Evolutionary conservation across 2,797 vertebrate genomes (phyloP).

Genomic region (Etheostoma nigrum): DNA sequence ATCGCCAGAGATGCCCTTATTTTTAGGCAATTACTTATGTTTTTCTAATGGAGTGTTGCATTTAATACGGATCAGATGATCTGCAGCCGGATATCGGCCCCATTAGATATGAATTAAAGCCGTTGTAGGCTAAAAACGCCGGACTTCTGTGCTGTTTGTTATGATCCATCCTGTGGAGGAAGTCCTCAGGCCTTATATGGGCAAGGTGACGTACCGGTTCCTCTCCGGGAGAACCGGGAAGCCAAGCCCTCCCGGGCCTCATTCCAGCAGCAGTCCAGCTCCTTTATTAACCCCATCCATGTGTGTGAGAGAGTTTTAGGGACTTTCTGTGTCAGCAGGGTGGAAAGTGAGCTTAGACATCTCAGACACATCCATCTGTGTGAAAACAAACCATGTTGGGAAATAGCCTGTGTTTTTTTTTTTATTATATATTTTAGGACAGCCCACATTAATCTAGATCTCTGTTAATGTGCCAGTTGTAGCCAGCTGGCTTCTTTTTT

Average conservation of each 20-base stretch:
- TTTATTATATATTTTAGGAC: too few species aligned
- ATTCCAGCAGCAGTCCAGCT: constrained; percentile 71
- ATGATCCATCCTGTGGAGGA: constrained; percentile 65
- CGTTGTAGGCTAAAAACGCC: not conserved
- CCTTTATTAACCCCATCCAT: constrained; percentile 56
- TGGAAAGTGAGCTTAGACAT: constrained; percentile 11
- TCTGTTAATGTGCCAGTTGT: too few species aligned
- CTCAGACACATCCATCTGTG: constrained; percentile 2
- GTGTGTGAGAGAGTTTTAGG: constrained; percentile 46
- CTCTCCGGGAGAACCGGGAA: constrained; percentile 76
- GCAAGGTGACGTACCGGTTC: constrained; percentile 77
- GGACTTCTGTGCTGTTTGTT: constrained; percentile 26
- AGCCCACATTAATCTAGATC: too few species aligned
- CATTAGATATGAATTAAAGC: not conserved
- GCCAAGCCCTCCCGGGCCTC: constrained; percentile 74
- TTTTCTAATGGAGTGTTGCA: not conserved
- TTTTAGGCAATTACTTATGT: too few species aligned
- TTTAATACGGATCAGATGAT: not conserved
- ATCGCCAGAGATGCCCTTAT: too few species aligned
- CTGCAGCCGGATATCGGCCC: too few species aligned
- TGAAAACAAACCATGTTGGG: not conserved
- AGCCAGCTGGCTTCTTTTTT: too few species aligned
- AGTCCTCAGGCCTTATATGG: constrained; percentile 81
- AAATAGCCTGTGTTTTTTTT: not conserved
- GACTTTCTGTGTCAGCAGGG: constrained; percentile 62